Base-by-base conservation (phyloP, 2,113 vertebrate species). In the Muntiacus reevesi region DNA sequence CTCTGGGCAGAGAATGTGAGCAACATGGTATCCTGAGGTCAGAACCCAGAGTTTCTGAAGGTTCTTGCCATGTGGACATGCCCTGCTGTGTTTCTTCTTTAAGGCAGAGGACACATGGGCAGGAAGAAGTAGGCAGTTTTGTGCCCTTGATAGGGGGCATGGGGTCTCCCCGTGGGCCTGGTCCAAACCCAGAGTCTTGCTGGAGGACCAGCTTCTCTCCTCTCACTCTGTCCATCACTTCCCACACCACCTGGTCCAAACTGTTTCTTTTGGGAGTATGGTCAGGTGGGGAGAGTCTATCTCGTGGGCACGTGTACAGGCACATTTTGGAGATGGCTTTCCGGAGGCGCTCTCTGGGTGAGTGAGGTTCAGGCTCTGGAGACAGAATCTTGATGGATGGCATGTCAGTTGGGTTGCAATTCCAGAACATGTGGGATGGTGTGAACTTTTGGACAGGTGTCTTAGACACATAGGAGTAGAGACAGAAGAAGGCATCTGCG, bases 381-480 rank as follows among this genome's bases (percentile, higher is more conserved):
- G 97, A 96, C 89, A 98, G 67, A 82, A 99, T 95, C 47, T 97
- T 94, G 98, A 93, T 71, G 71, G n/a, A 95, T 96, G 98, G 99
- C 96, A 97, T 97, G 95, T 94, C 97, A 52, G 97, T 87, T 6
- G 99, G 96, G n/a, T 99, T 98, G 25, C 94, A 98, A 30, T 98
- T 98, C 98, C 99, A 99, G 97, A 97, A 76, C 36, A 99, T 98
- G 94, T 99, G 98, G 0, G 99, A 98, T 0, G 99, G 98, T n/a
- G 98, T 98, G 71, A 99, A 99, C 96, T 99, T 99, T 97, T 99
- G 99, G 16, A 99, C 96, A 2, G 99, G 99, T 15, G 99, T 99
- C 94, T 99, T 99, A 6, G 99, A 99, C 93, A 99, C 99, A 1
- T 99, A 99, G 59, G 99, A 99, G 98, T 99, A 99, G 89, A 99